Conservation (phyloP, 2,113 vertebrate species). For the Lepus timidus region DNA sequence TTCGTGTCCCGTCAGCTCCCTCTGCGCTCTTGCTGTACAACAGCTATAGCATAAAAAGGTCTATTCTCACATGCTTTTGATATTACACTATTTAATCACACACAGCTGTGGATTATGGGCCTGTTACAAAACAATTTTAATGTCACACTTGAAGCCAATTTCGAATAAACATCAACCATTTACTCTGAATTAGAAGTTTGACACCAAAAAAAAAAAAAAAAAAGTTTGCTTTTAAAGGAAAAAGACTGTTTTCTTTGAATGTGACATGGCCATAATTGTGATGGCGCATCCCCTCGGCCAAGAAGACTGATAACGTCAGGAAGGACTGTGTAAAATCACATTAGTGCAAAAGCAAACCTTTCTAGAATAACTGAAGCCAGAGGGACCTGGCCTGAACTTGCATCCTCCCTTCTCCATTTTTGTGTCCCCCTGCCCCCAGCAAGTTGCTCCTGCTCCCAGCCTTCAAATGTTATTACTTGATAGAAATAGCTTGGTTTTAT, state of each 20-base stretch:
- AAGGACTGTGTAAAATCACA: conserved; percentile 88
- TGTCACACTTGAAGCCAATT: conserved; percentile 85
- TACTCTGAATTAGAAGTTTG: conserved; percentile 83
- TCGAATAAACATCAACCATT: conserved; percentile 86
- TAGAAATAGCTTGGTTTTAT: conserved; percentile 62
- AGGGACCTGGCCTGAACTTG: conserved; percentile 87
- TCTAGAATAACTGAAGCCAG: conserved; percentile 81
- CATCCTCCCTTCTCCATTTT: not conserved
- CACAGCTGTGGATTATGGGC: conserved; percentile 89
- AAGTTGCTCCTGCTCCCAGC: not conserved
- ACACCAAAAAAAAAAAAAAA: conserved; percentile 56
- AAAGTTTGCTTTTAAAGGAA: conserved; percentile 79
- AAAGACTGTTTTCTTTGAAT: conserved; percentile 82
- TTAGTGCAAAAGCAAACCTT: conserved; percentile 78
- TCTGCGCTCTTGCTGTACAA: conserved; percentile 85
- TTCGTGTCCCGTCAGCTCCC: conserved; percentile 75
- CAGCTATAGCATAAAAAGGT: conserved; percentile 87
- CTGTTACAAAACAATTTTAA: conserved; percentile 88
- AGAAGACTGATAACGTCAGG: conserved; percentile 85
- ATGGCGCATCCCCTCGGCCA: conserved; percentile 78
- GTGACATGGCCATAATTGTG: conserved; percentile 77
- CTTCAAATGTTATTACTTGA: conserved; percentile 58
- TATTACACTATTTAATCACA: conserved; percentile 90
- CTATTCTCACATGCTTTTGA: conserved; percentile 90
- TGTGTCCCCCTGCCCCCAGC: not conserved